Conservation (phyloP, 2,888 invertebrate species). For the Phania funesta region DNA sequence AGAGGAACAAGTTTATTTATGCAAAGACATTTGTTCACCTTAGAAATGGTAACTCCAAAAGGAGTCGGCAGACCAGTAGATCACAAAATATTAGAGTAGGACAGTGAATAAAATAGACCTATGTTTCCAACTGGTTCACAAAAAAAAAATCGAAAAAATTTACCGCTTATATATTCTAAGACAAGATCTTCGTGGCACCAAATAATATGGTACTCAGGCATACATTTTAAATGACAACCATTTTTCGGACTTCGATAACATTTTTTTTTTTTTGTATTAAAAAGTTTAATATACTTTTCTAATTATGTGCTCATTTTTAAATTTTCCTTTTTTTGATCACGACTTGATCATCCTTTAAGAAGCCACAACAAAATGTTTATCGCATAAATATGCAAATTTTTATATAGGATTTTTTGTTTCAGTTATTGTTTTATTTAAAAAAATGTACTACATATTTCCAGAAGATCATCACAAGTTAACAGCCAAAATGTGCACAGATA, state of each 20-base stretch:
- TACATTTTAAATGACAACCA: too few relatives aligned
- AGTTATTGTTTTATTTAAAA: background rate
- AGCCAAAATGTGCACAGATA: constrained; percentile 6
- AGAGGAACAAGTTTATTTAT: too few relatives aligned
- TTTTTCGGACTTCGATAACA: background rate
- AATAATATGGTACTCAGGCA: too few relatives aligned
- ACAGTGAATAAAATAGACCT: too few relatives aligned
- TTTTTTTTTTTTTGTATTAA: background rate
- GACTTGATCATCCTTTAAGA: constrained; percentile 29
- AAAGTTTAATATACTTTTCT: background rate
- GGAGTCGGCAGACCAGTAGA: too few relatives aligned
- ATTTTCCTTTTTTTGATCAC: constrained; percentile 25
- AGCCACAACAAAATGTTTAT: constrained; percentile 56
- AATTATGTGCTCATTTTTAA: background rate
- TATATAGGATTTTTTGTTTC: background rate
- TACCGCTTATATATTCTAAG: too few relatives aligned
- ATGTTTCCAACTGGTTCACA: too few relatives aligned
- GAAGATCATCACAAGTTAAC: constrained; percentile 5
- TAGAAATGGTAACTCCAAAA: too few relatives aligned
- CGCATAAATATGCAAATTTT: constrained; percentile 66
- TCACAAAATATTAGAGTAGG: too few relatives aligned
- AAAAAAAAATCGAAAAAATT: too few relatives aligned
- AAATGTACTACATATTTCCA: constrained; percentile 25
- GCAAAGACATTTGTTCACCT: too few relatives aligned
- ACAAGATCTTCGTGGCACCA: too few relatives aligned